Conservation (phyloP, 2,797 vertebrate genomes). For the Salarias fasciatus region DNA sequence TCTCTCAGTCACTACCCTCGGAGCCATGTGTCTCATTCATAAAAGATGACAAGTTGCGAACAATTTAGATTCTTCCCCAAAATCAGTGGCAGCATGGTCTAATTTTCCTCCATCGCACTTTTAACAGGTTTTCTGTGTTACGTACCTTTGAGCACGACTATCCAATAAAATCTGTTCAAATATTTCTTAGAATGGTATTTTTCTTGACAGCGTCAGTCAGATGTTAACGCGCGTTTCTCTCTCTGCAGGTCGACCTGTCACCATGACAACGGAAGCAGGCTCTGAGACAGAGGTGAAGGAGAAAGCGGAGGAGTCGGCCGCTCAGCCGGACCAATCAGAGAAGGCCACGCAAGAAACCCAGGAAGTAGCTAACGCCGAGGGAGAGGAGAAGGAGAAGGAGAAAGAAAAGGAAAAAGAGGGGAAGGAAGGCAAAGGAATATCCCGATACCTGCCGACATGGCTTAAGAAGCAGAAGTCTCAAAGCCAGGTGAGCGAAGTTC, state of each 20-base stretch:
- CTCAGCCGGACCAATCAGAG: conserved; percentile 61
- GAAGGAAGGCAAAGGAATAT: conserved; percentile 89
- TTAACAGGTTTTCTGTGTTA: background rate
- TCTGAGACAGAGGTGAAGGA: conserved; percentile 89
- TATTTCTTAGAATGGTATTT: background rate
- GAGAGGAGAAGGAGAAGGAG: conserved; percentile 72
- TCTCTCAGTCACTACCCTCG: no score
- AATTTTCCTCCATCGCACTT: conserved; percentile 8
- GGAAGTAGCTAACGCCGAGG: conserved; percentile 60
- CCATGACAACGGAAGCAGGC: conserved; percentile 94
- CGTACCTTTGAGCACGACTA: background rate
- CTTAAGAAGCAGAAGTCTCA: conserved; percentile 96
- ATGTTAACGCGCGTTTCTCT: background rate
- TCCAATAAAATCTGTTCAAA: background rate
- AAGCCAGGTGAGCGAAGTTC: conserved; percentile 77
- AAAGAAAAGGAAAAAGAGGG: conserved; percentile 72
- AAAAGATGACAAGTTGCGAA: conserved; percentile 51
- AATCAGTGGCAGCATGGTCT: conserved; percentile 6
- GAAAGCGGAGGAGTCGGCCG: conserved; percentile 82
- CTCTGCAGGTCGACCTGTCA: conserved; percentile 84
- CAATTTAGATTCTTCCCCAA: conserved; percentile 21
- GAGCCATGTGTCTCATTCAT: conserved; percentile 59
- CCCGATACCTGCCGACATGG: conserved; percentile 95
- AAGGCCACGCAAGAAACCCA: conserved; percentile 59
- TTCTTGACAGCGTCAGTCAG: background rate